phyloP scores from a whole-genome alignment of 2,113 vertebrate genomes.

The Patagioenas fasciata region DNA sequence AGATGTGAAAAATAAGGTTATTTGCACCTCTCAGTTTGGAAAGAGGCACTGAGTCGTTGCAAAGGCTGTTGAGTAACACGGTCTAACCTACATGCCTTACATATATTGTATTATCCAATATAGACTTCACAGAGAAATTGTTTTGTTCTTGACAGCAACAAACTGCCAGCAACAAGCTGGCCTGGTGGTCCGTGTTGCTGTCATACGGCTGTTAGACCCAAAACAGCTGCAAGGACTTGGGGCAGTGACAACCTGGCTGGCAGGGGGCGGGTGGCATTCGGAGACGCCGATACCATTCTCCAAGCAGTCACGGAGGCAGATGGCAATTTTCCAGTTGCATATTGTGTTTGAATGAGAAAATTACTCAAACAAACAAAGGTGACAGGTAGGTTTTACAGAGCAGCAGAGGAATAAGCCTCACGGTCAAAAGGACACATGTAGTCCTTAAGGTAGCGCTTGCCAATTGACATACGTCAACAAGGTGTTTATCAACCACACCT shows the following conservation, averaged over 20 bases:
- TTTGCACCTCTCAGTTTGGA: not conserved
- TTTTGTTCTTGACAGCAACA: not conserved
- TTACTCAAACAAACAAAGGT: not conserved
- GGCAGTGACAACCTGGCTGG: not conserved
- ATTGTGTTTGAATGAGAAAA: slow-evolving; percentile 1
- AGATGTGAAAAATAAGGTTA: not conserved
- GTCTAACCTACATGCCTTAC: not conserved
- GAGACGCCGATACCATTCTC: not conserved
- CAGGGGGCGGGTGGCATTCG: not conserved
- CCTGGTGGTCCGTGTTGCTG: not conserved
- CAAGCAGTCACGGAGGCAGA: not conserved
- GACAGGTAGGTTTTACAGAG: not conserved
- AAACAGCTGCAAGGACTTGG: not conserved
- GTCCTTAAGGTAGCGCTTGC: not conserved
- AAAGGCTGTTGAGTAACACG: not conserved
- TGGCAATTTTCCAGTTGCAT: slow-evolving; percentile 6
- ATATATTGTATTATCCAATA: not conserved
- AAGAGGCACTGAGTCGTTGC: not conserved
- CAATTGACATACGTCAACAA: not conserved
- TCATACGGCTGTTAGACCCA: not conserved
- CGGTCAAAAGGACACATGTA: rapidly evolving
- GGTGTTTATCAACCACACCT: not conserved
- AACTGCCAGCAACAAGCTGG: not conserved
- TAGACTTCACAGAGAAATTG: not conserved
- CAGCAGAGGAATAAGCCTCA: not conserved